Conservation (phyloP, 2,113 vertebrate genomes). For the Cichladusa arquata region DNA sequence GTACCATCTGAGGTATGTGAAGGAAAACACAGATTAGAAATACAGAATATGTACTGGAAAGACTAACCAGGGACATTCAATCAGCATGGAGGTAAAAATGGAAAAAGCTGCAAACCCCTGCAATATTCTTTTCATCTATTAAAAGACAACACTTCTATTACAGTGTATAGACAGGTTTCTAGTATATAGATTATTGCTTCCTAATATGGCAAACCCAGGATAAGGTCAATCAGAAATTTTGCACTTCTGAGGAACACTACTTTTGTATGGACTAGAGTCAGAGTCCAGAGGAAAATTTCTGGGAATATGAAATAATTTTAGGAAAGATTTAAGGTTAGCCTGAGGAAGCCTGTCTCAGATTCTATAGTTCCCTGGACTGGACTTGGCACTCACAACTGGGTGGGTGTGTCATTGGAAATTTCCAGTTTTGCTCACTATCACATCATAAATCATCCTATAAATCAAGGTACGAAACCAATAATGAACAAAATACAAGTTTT, state of each 20-base stretch:
- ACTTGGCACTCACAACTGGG: fast-evolving
- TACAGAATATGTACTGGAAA: not conserved
- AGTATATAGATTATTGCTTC: not conserved
- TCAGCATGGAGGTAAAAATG: not conserved
- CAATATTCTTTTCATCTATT: not conserved
- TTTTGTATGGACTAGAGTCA: not conserved
- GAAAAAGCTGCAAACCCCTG: not conserved
- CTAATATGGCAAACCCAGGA: not conserved
- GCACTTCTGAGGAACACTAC: not conserved
- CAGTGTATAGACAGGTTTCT: not conserved
- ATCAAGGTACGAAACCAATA: not conserved
- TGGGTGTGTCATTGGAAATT: not conserved
- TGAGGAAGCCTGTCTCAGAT: not conserved
- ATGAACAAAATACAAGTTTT: not conserved
- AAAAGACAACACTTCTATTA: not conserved
- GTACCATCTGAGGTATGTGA: not conserved
- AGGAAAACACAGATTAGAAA: not conserved
- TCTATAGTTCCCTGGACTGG: not conserved
- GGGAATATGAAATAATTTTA: not conserved
- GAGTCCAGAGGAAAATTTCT: not conserved
- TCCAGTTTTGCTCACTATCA: not conserved
- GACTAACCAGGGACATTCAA: not conserved
- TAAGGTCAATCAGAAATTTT: not conserved
- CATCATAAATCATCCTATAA: not conserved
- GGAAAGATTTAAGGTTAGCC: not conserved